Evolutionary conservation across 2,888 invertebrate species (phyloP).

Genomic region (Cheiracanthium punctorium): DNA sequence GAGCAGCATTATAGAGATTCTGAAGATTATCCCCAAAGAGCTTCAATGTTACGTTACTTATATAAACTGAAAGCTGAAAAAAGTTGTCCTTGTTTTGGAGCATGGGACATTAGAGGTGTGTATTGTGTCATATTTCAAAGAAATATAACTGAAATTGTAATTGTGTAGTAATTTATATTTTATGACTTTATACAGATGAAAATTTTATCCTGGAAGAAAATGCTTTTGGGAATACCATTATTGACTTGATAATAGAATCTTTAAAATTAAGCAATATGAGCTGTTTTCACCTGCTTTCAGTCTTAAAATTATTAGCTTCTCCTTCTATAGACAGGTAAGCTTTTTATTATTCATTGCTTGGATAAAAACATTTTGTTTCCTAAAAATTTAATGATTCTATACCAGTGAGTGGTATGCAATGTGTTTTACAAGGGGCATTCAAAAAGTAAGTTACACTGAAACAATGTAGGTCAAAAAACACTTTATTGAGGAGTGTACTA

Average conservation of each 20-base stretch:
- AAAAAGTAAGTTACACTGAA: too few relatives aligned
- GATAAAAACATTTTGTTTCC: too few relatives aligned
- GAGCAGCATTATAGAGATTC: not conserved
- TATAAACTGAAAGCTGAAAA: conserved; percentile 31
- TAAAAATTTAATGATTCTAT: too few relatives aligned
- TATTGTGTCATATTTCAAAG: not conserved
- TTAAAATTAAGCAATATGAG: conserved; percentile 34
- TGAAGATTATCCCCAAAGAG: conserved; percentile 18
- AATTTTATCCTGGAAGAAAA: conserved; percentile 35
- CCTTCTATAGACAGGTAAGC: conserved; percentile 46
- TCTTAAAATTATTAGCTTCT: conserved; percentile 31
- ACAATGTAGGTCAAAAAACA: too few relatives aligned
- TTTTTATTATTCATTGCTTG: too few relatives aligned
- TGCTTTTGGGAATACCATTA: conserved; percentile 44
- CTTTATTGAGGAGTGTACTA: too few relatives aligned
- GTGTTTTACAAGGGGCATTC: too few relatives aligned
- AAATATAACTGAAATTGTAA: not conserved
- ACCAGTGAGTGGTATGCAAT: too few relatives aligned
- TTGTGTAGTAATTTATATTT: not conserved
- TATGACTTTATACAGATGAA: conserved; percentile 22
- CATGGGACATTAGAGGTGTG: conserved; percentile 11
- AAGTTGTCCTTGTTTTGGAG: conserved; percentile 33
- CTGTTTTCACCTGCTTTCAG: conserved; percentile 15
- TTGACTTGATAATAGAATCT: conserved; percentile 42
- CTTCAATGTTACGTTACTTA: conserved; percentile 31